A percentile compares a stretch with the other conserved stretches of the same genome.
Evolutionary conservation across 2,888 invertebrate species (phyloP).

Genomic region (Gymnoscelis rufifasciata): DNA sequence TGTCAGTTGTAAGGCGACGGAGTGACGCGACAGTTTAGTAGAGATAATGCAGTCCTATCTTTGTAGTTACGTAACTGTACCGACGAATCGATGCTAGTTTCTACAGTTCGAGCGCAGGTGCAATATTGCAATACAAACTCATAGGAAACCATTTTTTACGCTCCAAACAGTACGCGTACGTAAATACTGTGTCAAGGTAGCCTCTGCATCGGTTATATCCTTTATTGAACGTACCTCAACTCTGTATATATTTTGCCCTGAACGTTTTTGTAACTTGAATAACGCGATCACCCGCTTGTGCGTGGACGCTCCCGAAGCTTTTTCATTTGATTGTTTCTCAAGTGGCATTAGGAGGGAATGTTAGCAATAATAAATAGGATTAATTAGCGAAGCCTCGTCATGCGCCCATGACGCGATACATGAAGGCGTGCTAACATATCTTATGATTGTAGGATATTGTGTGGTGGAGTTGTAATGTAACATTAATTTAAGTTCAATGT

Average conservation of each 20-base stretch:
- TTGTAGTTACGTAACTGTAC: slow-evolving; percentile 22
- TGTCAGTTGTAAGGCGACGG: slow-evolving; percentile 23
- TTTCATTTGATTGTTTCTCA: slow-evolving; percentile 35
- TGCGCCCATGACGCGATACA: slow-evolving; percentile 7
- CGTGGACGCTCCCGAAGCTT: slow-evolving; percentile 26
- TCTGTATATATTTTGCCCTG: slow-evolving; percentile 47
- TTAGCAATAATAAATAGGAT: slow-evolving; percentile 66
- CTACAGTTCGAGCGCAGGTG: slow-evolving; percentile 27
- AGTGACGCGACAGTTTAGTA: slow-evolving; percentile 18
- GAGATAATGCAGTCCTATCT: slow-evolving; percentile 26
- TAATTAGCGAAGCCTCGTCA: slow-evolving; percentile 53
- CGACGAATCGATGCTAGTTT: slow-evolving; percentile 18
- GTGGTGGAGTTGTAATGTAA: slow-evolving; percentile 55
- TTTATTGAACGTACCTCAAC: slow-evolving; percentile 22
- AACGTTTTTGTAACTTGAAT: slow-evolving; percentile 38
- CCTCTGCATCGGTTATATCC: slow-evolving; percentile 38
- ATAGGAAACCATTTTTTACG: slow-evolving; percentile 17
- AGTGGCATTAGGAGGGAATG: slow-evolving; percentile 50
- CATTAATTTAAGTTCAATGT: slow-evolving; percentile 72
- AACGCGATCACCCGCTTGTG: slow-evolving; percentile 22
- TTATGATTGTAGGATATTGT: slow-evolving; percentile 59
- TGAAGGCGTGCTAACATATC: slow-evolving; percentile 70
- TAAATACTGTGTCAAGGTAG: slow-evolving; percentile 40
- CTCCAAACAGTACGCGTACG: slow-evolving; percentile 28
- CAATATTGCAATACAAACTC: slow-evolving; percentile 16